phyloP scores from a whole-genome alignment of 2,113 vertebrate species.

The Haliaeetus leucogaster region DNA sequence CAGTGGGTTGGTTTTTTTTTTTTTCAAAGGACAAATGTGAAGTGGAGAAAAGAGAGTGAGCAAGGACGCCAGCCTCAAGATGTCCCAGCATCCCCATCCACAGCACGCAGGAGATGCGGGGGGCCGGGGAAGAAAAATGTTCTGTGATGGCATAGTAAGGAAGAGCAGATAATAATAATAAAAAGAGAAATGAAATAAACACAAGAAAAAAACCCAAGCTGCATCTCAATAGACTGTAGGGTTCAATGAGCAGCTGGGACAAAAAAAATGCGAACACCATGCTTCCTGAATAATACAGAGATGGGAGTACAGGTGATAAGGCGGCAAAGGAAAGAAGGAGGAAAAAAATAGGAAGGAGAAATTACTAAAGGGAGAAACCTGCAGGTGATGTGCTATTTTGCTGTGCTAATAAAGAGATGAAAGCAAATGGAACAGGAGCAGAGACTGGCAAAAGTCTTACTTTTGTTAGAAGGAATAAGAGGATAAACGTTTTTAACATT shows the following conservation, averaged over 20 bases:
- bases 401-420: conserved; percentile 53
- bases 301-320: background rate
- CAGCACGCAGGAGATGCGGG: rapidly evolving
- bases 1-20: too few relatives aligned
- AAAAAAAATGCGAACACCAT: background rate
- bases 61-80: background rate
- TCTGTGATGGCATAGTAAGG: background rate
- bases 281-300: background rate
- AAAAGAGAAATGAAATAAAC: conserved; percentile 1
- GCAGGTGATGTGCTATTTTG: conserved; percentile 40
- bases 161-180: background rate
- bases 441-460: background rate
- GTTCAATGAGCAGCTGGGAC: background rate
- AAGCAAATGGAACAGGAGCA: background rate
- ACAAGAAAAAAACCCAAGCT: background rate
- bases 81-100: rapidly evolving
- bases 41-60: background rate
- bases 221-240: background rate
- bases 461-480: conserved; percentile 39
- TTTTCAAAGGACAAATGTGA: background rate
- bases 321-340: background rate
- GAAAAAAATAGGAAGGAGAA: background rate
- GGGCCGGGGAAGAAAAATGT: background rate
- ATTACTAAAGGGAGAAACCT: conserved; percentile 16
- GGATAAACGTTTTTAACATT: conserved; percentile 33